Evolutionary conservation across 64 coral and sea anemone genomes (phyloP).

Genomic region (Hydrozoanthus tunicans): DNA sequence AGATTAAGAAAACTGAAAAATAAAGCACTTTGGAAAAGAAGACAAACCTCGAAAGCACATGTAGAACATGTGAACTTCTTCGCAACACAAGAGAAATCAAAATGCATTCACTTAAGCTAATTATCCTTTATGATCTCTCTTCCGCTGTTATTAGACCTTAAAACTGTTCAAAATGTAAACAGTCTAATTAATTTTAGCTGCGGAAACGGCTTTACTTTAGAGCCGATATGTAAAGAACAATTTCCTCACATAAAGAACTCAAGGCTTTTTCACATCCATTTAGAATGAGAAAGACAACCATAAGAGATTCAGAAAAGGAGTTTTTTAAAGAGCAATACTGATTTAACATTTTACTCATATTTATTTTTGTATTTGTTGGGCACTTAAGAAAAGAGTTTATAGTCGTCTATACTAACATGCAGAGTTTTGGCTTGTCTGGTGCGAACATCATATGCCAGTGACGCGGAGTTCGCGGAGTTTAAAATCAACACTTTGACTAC

Average conservation of each 20-base stretch:
- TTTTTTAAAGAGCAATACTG: background rate
- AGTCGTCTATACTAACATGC: background rate
- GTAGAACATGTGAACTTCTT: conserved; percentile 15
- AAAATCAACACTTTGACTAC: too few relatives aligned
- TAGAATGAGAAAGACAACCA: background rate
- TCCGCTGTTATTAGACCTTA: conserved; percentile 30
- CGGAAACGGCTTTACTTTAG: background rate
- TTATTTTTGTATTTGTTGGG: background rate
- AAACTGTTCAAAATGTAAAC: conserved; percentile 30
- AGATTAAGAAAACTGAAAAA: background rate
- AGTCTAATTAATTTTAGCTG: background rate
- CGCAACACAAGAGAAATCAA: conserved; percentile 15
- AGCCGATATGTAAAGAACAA: background rate
- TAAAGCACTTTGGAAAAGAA: background rate
- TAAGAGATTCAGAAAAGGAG: conserved; percentile 3
- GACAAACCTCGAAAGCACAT: background rate
- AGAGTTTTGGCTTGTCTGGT: background rate
- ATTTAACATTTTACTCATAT: background rate
- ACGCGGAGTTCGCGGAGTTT: background rate
- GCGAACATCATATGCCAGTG: background rate
- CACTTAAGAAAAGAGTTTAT: background rate
- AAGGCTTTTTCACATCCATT: background rate
- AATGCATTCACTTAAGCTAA: background rate
- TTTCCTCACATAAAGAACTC: background rate
- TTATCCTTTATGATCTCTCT: conserved; percentile 17